A percentile compares a stretch with the other conserved stretches of the same genome.
Conservation (phyloP, 2,888 invertebrate species). For the Pyrrhia umbra region DNA sequence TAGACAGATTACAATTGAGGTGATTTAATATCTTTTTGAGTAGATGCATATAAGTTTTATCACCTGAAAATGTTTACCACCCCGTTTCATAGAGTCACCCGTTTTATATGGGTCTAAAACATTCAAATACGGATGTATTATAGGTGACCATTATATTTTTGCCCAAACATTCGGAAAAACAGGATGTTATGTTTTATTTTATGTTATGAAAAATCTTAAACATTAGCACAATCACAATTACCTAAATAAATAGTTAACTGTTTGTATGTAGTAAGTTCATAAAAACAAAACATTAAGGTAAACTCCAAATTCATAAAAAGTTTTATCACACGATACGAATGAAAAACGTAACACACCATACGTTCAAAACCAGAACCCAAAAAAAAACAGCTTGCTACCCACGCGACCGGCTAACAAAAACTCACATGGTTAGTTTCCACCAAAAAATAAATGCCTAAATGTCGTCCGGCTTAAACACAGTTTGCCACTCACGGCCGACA, state of each 20-base stretch:
- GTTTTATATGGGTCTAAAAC: too few relatives aligned
- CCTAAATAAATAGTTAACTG: too few relatives aligned
- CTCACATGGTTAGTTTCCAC: constrained; percentile 23
- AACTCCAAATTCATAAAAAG: constrained; percentile 12
- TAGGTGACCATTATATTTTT: too few relatives aligned
- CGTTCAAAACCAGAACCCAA: constrained; percentile 12
- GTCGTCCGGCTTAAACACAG: constrained; percentile 52
- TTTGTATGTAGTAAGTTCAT: too few relatives aligned
- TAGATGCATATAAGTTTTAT: too few relatives aligned
- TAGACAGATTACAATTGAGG: background rate
- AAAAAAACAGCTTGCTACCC: background rate
- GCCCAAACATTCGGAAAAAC: too few relatives aligned
- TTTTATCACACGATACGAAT: constrained; percentile 11
- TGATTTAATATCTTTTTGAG: background rate
- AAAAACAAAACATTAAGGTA: constrained; percentile 17
- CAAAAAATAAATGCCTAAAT: constrained; percentile 32
- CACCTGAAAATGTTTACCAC: too few relatives aligned
- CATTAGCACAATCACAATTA: too few relatives aligned
- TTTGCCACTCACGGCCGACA: constrained; percentile 50
- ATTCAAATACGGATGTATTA: too few relatives aligned
- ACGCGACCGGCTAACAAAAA: constrained; percentile 21
- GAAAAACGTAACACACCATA: constrained; percentile 18
- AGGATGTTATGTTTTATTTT: too few relatives aligned
- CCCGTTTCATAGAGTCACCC: too few relatives aligned
- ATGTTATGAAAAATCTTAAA: too few relatives aligned